Evolutionary conservation across 2,797 vertebrate species (phyloP).

Genomic region (Tolypeutes matacus): DNA sequence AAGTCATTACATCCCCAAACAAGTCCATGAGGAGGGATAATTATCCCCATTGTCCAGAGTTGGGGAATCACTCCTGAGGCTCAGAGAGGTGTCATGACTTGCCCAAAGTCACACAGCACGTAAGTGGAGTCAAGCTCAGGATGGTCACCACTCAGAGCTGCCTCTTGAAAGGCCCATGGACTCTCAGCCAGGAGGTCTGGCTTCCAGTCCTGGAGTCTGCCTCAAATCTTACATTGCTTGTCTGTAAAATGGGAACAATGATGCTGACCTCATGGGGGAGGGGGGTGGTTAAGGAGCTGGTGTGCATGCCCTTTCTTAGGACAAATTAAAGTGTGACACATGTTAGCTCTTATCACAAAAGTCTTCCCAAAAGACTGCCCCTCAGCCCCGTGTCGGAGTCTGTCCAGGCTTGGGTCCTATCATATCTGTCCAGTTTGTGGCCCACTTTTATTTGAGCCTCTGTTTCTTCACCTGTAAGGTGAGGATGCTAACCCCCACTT

Average conservation of each 20-base stretch:
- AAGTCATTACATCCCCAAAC: neutral
- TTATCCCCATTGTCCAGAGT: neutral
- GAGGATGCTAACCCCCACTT: neutral
- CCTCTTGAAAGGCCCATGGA: constrained; percentile 16
- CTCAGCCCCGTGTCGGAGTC: neutral
- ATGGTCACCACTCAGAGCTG: neutral
- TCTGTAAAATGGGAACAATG: constrained; percentile 16
- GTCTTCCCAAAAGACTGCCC: neutral
- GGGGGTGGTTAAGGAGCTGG: neutral
- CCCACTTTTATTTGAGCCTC: neutral
- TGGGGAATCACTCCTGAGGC: neutral
- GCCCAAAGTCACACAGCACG: neutral
- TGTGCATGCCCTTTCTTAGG: constrained; percentile 2
- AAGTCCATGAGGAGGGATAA: neutral
- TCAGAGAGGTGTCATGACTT: constrained; percentile 38
- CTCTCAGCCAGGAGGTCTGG: neutral
- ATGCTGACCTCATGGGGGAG: neutral
- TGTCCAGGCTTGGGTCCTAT: neutral
- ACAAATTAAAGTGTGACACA: neutral
- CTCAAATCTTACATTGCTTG: neutral
- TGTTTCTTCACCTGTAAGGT: neutral
- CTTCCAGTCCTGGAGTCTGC: constrained; percentile 17
- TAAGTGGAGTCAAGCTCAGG: neutral
- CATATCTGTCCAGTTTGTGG: neutral
- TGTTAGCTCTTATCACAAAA: neutral